Base-by-base conservation (phyloP, 2,797 vertebrate genomes). In the Microctenopoma lineatum region DNA sequence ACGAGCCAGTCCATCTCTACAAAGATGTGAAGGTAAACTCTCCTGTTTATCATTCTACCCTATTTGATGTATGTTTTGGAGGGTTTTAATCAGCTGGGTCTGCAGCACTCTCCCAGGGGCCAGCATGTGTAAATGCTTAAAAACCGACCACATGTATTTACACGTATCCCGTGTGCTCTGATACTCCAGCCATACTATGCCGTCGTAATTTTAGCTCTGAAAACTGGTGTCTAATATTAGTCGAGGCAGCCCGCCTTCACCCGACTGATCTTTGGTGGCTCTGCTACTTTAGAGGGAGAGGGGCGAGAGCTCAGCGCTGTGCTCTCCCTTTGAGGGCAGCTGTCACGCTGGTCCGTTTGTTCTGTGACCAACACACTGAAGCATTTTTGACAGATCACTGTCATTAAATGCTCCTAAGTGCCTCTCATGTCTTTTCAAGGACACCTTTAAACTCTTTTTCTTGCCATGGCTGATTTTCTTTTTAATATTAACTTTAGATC, bases 1-100 rank as follows among this genome's bases (percentile, higher is more conserved):
- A 99, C 0, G 98, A 99, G 73, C 98, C 98, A 0, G 96, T 98
- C 68, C 98, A 99, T 80, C 94, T 99, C 32, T 99, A 99, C 93
- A 99, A 98, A 93, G 98, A 99, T 5, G 96, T 99, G 8, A 99
- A 99, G 97, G 98, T 96, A 86, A 84, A 42, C 12, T 13, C 5
- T 56, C 44, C 44, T n/a, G 26, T 6, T 59, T 44, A 50, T 59
- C 1, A 4, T 41, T 59, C 25, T 27, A 3, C 42, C 10, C 4
- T 52, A 5, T 51, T 32, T 59, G 5, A 36, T 56, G 5, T 5
- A 1, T 42, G 16, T 64, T 56, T 50, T 14, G 4, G 7, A n/a
- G 46, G 59, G 34, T 2, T 48, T 6, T 21, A 44, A 47, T 47
- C 9, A 25, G 10, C 4, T 61, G 38, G 60, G 44, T 54, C 4